phyloP scores from a whole-genome alignment of 2,113 vertebrate genomes.

The Budorcas taxicolor region DNA sequence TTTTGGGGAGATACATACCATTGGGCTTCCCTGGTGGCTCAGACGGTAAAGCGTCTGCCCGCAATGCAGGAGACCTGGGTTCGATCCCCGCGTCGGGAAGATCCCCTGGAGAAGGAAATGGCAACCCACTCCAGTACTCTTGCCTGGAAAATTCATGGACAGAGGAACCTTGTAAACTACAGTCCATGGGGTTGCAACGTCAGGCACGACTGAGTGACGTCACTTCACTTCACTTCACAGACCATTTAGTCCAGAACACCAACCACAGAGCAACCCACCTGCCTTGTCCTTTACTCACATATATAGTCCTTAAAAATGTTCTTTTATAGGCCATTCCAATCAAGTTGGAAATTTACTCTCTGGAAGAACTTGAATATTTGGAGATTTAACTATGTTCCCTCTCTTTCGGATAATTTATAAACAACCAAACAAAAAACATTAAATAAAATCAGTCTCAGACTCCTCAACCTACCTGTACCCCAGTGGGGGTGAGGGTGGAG shows the following conservation, averaged over 20 bases:
- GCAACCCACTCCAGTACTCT: no score
- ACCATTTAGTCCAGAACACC: neutral
- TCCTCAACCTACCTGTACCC: neutral
- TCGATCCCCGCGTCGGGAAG: no score
- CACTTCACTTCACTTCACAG: neutral
- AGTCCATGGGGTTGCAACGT: no score
- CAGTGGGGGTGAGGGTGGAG: no score
- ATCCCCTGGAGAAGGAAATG: no score
- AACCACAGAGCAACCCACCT: neutral
- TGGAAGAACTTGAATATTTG: neutral
- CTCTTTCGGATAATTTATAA: neutral
- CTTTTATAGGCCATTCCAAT: neutral
- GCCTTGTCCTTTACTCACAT: neutral
- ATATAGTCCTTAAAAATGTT: neutral
- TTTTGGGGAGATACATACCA: neutral
- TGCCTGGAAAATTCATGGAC: no score
- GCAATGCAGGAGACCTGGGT: no score
- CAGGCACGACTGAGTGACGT: no score
- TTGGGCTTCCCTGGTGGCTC: neutral
- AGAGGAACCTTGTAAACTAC: no score
- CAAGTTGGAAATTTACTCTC: neutral
- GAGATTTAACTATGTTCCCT: neutral
- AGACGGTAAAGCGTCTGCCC: no score
- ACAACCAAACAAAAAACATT: neutral
- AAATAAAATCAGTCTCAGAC: neutral